Percentiles rank a stretch among this genome's conserved stretches.
Conservation (phyloP, 1,140 invertebrate genomes). For the Agrilus planipennis region DNA sequence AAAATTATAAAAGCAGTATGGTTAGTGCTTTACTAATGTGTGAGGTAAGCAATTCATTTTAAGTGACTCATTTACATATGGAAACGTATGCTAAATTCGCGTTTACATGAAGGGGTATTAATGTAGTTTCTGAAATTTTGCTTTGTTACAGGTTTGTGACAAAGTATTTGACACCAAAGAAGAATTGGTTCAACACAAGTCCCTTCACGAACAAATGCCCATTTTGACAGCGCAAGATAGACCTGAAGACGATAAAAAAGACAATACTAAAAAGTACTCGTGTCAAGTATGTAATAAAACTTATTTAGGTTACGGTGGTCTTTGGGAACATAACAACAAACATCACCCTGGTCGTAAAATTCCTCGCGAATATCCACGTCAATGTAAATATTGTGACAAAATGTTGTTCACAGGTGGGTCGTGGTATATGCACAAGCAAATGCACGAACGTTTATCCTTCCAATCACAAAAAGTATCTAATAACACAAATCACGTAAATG, state of each 20-base stretch:
- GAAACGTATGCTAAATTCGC: no score
- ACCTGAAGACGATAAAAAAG: slow-evolving; percentile 5
- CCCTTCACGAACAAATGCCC: slow-evolving; percentile 12
- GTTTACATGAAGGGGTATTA: no score
- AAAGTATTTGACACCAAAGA: slow-evolving; percentile 18
- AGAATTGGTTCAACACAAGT: slow-evolving; percentile 20
- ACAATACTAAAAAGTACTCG: slow-evolving; percentile 13
- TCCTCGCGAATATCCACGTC: slow-evolving; percentile 17
- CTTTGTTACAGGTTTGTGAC: no score
- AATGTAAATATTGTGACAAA: slow-evolving; percentile 25
- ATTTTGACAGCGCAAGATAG: slow-evolving; percentile 4
- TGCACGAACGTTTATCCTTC: slow-evolving; percentile 19
- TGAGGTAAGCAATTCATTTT: no score
- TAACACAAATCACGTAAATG: slow-evolving; percentile 4
- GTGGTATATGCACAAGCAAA: slow-evolving; percentile 20
- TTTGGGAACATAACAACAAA: slow-evolving; percentile 23
- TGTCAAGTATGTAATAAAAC: slow-evolving; percentile 20
- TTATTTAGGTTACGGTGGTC: slow-evolving; percentile 16
- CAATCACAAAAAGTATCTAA: slow-evolving; percentile 5
- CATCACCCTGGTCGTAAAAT: slow-evolving; percentile 15
- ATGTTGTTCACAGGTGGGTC: slow-evolving; percentile 19
- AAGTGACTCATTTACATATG: no score
- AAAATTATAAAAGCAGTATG: slow-evolving; percentile 21
- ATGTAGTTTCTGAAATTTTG: no score
- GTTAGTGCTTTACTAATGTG: slow-evolving; percentile 19